Evolutionary conservation across 2,888 invertebrate species (phyloP), one percentile per base, ranked within the genome.

Genomic region (Lagria hirta): DNA sequence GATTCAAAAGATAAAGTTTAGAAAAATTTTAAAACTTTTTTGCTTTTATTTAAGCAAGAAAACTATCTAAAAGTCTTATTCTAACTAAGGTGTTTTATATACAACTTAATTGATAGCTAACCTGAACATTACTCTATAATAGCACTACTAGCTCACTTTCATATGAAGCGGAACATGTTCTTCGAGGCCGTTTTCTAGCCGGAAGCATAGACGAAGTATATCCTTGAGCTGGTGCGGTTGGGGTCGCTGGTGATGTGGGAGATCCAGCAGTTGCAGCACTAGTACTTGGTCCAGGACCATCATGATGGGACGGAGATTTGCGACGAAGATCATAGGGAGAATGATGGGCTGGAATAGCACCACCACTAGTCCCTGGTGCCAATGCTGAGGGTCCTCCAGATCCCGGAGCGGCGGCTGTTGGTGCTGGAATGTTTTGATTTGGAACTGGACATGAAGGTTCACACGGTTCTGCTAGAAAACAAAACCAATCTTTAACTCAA

Each of bases 311-410:
- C 27, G 87, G 88, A 54, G 86, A 88, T 74, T 93, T 93, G 60
- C 92, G 80, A 49, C 93, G 80, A 65, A 93, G 76, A 71, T 93
- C 93, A 69, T 93, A 93, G 2, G 93, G 93, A 54, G 91, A 88
- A 70, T 90, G 90, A 72, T 92, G 91, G 54, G 57, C 77, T 69
- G 58, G 59, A 24, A 62, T 54, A 67, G 64, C 76, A 34, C 79
- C 77, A 53, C 76, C 74, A 52, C 49, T 49, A 24, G 43, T 49
- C 40, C 35, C 54, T 45, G 44, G 57, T 23, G 58, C 57, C 33
- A 52, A 51, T 5, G 56, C 58, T n/a, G 51, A 47, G 5, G 57
- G 51, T 2, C 66, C 66, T 40, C 69, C 66, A 16, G 65, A 61
- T 28, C 68, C 66, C 40, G 69, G 65, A 21, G 69, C 68, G 38